Evolutionary conservation across 1,140 invertebrate genomes (phyloP).

Genomic region (Drosophila varians): DNA sequence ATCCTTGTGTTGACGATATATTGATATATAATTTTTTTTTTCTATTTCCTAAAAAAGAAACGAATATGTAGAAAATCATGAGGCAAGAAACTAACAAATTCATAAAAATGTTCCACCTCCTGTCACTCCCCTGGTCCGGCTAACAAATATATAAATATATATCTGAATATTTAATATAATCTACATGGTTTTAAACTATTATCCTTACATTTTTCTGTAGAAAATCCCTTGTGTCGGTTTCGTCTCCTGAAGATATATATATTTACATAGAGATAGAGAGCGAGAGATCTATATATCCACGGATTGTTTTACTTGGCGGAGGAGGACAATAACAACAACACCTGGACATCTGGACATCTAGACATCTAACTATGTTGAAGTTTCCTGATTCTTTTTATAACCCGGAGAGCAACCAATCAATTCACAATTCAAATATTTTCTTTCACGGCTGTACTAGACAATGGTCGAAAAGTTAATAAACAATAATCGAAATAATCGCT

Average conservation of each 20-base stretch:
- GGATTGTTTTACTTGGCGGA: neutral
- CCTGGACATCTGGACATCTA: neutral
- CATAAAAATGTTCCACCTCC: conserved; percentile 15
- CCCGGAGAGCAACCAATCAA: neutral
- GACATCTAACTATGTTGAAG: neutral
- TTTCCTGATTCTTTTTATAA: neutral
- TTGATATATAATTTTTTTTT: conserved; percentile 26
- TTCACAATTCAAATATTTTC: neutral
- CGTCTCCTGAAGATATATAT: conserved; percentile 16
- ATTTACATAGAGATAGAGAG: neutral
- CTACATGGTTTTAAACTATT: conserved; percentile 38
- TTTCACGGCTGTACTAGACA: neutral
- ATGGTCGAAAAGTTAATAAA: conserved; percentile 8
- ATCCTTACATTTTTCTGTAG: conserved; percentile 10
- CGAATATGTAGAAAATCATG: conserved; percentile 23
- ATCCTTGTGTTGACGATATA: conserved; percentile 60
- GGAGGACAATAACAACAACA: conserved; percentile 5
- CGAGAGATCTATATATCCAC: neutral
- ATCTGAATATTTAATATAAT: conserved; percentile 27
- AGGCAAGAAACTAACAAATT: conserved; percentile 24
- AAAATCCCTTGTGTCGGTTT: conserved; percentile 44
- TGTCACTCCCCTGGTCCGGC: conserved; percentile 18
- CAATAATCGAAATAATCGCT: neutral
- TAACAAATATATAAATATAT: conserved; percentile 45
- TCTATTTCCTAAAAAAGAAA: conserved; percentile 34